Conservation (phyloP, 2,888 invertebrate genomes). For the Tenodera sinensis region DNA sequence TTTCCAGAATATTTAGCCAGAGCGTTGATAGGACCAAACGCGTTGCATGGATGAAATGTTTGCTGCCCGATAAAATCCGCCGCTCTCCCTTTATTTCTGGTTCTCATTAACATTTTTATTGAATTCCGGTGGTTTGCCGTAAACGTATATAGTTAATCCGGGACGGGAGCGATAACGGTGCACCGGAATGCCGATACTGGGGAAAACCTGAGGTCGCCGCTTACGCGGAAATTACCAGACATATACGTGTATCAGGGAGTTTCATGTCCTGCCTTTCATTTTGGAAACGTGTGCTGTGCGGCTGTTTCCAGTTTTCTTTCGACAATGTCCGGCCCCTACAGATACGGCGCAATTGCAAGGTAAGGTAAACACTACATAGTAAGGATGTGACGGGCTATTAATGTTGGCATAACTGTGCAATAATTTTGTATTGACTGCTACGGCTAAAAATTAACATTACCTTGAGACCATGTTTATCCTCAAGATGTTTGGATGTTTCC, state of each 20-base stretch:
- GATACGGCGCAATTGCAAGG: no score
- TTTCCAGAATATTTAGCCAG: not conserved
- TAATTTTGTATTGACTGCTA: no score
- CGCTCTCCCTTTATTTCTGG: not conserved
- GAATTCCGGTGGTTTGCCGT: not conserved
- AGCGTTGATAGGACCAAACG: not conserved
- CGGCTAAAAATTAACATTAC: no score
- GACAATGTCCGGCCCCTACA: not conserved
- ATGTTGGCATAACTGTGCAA: no score
- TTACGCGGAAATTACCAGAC: not conserved
- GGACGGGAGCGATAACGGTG: not conserved
- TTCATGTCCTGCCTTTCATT: not conserved
- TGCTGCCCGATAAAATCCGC: not conserved
- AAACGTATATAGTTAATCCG: not conserved
- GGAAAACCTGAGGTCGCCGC: not conserved
- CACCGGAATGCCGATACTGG: not conserved
- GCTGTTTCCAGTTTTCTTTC: not conserved
- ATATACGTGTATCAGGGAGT: not conserved
- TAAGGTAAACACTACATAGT: no score
- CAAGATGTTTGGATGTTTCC: no score
- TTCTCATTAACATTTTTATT: not conserved
- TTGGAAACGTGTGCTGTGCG: not conserved
- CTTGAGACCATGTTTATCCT: no score
- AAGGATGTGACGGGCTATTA: no score
- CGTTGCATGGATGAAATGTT: not conserved